Base-by-base conservation (phyloP, 2,797 vertebrate genomes). In the Danio jaintianensis region DNA sequence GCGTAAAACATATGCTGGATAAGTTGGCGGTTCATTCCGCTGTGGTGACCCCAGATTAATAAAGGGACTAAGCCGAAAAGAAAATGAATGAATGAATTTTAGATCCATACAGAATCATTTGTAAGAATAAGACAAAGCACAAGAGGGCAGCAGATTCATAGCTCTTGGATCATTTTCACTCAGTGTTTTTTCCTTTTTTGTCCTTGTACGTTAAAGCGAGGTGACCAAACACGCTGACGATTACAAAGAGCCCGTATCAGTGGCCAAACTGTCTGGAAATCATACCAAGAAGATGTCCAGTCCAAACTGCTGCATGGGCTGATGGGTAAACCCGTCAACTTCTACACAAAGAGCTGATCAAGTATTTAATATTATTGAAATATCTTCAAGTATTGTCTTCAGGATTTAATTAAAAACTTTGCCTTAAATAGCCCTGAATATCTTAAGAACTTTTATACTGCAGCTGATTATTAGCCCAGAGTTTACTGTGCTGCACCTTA, bases 221-320 rank as follows among this genome's bases (percentile, higher is more conserved):
- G 96, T 98, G 45, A 96, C 93, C 82, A 96, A 95, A 86, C 90
- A 94, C 69, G 87, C 89, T 5, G 85, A 90, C 55, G 89, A 88
- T 58, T 89, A 88, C 73, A 93, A 94, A n/a, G 94, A 93, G 62
- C 85, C 85, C 16, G 92, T 88, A 74, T 94, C 95, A 2, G 87
- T 97, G 78, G 91, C 96, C 36, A 95, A 80, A 61, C 90, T 98
- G 68, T 83, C 88, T 6, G 90, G 87, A 70, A 89, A 88, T n/a
- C 86, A 90, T 74, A 91, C 89, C 69, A 96, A 88, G 88, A 97
- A 94, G 79, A 90, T 93, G 0, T 42, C 91, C 1, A 93, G 94
- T 82, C 90, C 86, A 38, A 95, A 93, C 89, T 99, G 98, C 85
- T 99, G 98, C 89, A 88, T 36, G 85, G 84, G 83, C 90, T 90